These are phyloP conservation scores for Parazoanthus swiftii DNA, from an alignment of 92 coral and sea anemone genomes.

Conservation along the genomic window DNA sequence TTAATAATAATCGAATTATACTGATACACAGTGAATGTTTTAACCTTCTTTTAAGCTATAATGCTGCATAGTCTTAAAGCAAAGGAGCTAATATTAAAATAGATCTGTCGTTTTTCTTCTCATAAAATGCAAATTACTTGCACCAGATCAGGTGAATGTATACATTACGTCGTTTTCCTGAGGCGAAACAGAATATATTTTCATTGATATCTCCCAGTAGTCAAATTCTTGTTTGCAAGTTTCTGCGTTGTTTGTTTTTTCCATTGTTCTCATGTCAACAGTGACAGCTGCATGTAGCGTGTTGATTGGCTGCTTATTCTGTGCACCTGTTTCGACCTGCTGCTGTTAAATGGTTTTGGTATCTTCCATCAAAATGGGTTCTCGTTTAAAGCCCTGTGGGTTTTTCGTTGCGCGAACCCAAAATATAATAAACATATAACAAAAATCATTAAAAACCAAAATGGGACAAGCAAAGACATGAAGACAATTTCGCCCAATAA, in stretches of 20 bases:
- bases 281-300: constrained; percentile 14
- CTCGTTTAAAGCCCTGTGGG: background rate
- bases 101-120: background rate
- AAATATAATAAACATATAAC: background rate
- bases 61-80: background rate
- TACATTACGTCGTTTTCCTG: background rate
- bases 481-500: background rate
- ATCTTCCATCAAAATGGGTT: background rate
- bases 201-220: constrained; percentile 5
- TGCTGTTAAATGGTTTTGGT: constrained; percentile 25
- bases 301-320: constrained; percentile 24
- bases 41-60: background rate
- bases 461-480: background rate
- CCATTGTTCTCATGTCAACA: constrained; percentile 30
- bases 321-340: constrained; percentile 46
- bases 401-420: background rate
- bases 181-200: constrained; percentile 31
- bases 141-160: background rate
- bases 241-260: constrained; percentile 18
- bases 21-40: background rate
- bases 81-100: background rate
- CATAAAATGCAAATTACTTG: constrained; percentile 21
- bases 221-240: background rate
- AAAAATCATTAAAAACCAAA: constrained; percentile 3
- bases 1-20: background rate